Conservation (phyloP, 1,140 invertebrate species). For the Neotoxoptera formosana region DNA sequence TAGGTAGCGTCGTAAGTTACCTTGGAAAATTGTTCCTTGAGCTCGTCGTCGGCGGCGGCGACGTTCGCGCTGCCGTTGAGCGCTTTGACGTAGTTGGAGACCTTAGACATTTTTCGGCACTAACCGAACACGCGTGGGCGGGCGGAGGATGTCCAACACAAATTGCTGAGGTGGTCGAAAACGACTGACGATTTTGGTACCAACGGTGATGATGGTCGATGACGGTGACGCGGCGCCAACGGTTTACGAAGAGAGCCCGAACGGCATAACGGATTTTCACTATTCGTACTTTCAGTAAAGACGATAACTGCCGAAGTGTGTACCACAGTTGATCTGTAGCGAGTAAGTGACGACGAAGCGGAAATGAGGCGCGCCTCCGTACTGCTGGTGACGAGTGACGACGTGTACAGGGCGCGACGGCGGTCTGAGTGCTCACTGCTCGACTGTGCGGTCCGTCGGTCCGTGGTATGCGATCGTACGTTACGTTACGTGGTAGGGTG, state of each 20-base stretch:
- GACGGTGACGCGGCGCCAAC: background rate
- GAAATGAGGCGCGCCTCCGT: background rate
- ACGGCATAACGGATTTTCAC: background rate
- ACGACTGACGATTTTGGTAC: background rate
- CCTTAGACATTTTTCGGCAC: background rate
- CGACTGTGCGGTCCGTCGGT: background rate
- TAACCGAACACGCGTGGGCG: background rate
- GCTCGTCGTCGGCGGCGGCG: constrained; percentile 40
- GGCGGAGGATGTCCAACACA: background rate
- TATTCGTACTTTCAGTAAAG: background rate
- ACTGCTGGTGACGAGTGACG: background rate
- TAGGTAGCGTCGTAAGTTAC: background rate
- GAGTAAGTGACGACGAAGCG: background rate
- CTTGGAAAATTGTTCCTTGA: constrained; percentile 56
- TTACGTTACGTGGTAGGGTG: background rate
- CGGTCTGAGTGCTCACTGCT: background rate
- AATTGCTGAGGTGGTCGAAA: background rate
- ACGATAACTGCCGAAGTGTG: background rate
- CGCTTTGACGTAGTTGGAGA: constrained; percentile 31
- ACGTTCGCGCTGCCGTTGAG: constrained; percentile 32
- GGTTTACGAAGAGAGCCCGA: background rate
- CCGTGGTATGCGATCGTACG: background rate
- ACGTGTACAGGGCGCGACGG: background rate
- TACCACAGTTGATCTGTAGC: background rate
- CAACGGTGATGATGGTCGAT: background rate